These are phyloP conservation scores for Isichthys henryi DNA, from an alignment of 2,113 vertebrate genomes.

Conservation along the genomic window DNA sequence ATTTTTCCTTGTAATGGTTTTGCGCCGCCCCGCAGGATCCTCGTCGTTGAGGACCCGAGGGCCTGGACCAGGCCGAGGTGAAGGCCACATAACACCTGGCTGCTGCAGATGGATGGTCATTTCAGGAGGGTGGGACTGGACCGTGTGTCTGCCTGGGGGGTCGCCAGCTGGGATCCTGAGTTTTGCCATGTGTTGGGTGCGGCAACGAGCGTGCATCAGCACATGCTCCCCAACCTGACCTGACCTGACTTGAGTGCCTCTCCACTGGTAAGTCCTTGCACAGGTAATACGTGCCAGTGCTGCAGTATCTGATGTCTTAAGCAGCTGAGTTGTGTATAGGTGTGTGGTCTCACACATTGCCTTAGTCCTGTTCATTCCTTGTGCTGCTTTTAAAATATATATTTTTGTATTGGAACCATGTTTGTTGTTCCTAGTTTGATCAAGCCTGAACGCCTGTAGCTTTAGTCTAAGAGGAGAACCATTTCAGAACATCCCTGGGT, in stretches of 20 bases:
- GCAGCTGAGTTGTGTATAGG: neutral
- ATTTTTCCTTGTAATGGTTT: neutral
- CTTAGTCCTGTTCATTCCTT: neutral
- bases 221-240: too few relatives aligned
- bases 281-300: neutral
- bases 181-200: too few relatives aligned
- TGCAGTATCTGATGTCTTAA: neutral
- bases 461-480: neutral
- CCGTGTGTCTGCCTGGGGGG: too few relatives aligned
- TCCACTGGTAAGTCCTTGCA: too few relatives aligned
- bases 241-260: too few relatives aligned
- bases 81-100: too few relatives aligned
- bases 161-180: too few relatives aligned
- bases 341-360: neutral
- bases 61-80: too few relatives aligned
- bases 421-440: neutral
- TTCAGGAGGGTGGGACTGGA: too few relatives aligned
- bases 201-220: too few relatives aligned
- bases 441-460: neutral
- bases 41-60: too few relatives aligned
- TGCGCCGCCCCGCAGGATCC: neutral
- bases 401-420: neutral
- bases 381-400: neutral
- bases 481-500: neutral
- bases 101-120: too few relatives aligned